These are phyloP conservation scores for Limnephilus auricula DNA, from an alignment of 2,888 invertebrate species.

Conservation along the genomic window DNA sequence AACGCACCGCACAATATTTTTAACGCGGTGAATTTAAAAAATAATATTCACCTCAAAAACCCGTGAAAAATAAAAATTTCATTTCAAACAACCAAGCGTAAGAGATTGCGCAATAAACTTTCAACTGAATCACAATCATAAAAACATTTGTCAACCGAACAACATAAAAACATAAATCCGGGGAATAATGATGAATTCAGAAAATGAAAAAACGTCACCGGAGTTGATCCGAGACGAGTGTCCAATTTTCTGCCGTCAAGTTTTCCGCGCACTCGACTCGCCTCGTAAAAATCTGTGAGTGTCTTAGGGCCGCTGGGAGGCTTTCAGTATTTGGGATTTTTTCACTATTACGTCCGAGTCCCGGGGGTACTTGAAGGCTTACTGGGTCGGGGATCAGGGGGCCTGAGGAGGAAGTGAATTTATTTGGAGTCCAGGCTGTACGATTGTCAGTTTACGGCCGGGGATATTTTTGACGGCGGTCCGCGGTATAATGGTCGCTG, in stretches of 20 bases:
- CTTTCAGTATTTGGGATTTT: constrained; percentile 17
- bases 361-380: constrained; percentile 3
- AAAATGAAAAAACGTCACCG: background rate
- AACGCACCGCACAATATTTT: background rate
- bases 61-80: background rate
- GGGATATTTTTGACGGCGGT: constrained; percentile 46
- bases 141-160: background rate
- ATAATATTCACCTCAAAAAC: background rate
- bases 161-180: background rate
- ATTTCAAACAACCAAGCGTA: background rate
- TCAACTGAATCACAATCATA: background rate
- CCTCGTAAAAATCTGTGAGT: constrained; percentile 22
- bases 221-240: background rate
- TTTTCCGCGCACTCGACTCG: background rate
- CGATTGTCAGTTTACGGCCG: constrained; percentile 58
- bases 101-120: background rate
- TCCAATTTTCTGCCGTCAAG: background rate
- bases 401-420: constrained; percentile 37
- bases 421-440: constrained; percentile 58
- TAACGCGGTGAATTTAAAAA: background rate
- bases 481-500: constrained; percentile 15
- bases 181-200: background rate
- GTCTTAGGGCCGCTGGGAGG: background rate
- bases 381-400: constrained; percentile 1
- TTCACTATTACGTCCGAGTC: background rate